A percentile compares a stretch with the other conserved stretches of the same genome.
phyloP scores from a whole-genome alignment of 1,140 invertebrate species.

The Pantala flavescens region DNA sequence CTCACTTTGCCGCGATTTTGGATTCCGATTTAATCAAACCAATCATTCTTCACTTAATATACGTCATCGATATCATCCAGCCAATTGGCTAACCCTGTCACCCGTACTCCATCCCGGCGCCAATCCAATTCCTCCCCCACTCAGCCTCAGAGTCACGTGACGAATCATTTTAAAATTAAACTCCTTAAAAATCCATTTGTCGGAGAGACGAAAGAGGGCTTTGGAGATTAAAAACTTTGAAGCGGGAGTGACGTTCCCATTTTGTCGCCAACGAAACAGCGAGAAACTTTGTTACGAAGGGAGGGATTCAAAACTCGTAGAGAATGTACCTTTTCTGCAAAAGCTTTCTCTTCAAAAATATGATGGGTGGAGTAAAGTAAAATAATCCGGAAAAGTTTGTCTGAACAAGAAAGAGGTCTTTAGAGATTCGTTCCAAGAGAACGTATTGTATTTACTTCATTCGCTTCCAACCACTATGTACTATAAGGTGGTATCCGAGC shows the following conservation, averaged over 20 bases:
- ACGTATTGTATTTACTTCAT: no score
- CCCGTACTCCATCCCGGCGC: not conserved
- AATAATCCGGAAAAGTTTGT: no score
- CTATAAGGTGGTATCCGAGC: no score
- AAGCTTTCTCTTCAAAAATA: no score
- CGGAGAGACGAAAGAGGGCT: not conserved
- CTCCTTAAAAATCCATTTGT: conserved; percentile 7
- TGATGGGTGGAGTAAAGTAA: no score
- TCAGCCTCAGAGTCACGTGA: not conserved
- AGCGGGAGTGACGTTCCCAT: conserved; percentile 4
- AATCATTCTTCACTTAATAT: conserved; percentile 10
- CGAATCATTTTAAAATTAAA: conserved; percentile 9
- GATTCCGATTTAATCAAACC: conserved; percentile 2
- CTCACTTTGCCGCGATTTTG: not conserved
- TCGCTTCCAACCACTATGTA: no score
- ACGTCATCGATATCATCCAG: conserved; percentile 8
- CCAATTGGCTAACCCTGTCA: conserved; percentile 7
- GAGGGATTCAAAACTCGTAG: not conserved
- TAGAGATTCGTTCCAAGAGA: no score
- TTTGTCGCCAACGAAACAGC: not conserved
- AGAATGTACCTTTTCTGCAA: no score
- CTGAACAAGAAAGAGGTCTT: no score
- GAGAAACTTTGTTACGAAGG: not conserved
- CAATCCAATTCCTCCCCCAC: not conserved
- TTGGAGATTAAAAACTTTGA: conserved; percentile 10